Evolutionary conservation across 2,888 invertebrate species (phyloP).

Genomic region (Heliconius erato): DNA sequence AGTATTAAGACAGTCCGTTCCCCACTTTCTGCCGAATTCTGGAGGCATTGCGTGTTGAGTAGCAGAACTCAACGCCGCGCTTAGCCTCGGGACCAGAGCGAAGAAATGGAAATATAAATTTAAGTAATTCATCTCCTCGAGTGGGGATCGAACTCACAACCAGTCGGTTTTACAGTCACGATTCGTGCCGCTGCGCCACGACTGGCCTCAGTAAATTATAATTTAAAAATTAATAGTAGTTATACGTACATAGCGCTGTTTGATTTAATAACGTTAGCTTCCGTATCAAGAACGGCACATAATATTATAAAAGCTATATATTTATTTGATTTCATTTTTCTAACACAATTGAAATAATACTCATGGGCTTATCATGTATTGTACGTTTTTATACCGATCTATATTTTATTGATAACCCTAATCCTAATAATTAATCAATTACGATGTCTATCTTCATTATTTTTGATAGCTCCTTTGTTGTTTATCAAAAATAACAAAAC

Average conservation of each 20-base stretch:
- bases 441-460: constrained; percentile 44
- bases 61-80: too few relatives aligned
- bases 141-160: too few relatives aligned
- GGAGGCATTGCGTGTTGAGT: too few relatives aligned
- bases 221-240: constrained; percentile 1
- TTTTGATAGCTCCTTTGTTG: constrained; percentile 27
- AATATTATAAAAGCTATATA: constrained; percentile 64
- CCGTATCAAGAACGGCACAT: constrained; percentile 65
- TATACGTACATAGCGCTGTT: constrained; percentile 35
- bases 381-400: constrained; percentile 59
- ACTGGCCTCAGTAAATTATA: not conserved
- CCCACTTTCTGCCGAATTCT: too few relatives aligned
- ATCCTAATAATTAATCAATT: constrained; percentile 35
- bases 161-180: too few relatives aligned
- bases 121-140: too few relatives aligned
- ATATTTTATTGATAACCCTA: constrained; percentile 60
- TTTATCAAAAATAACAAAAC: not conserved
- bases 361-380: constrained; percentile 47
- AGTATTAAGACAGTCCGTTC: too few relatives aligned
- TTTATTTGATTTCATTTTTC: constrained; percentile 65
- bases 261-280: constrained; percentile 62
- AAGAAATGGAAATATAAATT: too few relatives aligned
- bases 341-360: constrained; percentile 46
- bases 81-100: too few relatives aligned
- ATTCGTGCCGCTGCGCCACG: too few relatives aligned